Conservation (phyloP, 2,888 invertebrate genomes). For the Rhabditophanes sp. region DNA sequence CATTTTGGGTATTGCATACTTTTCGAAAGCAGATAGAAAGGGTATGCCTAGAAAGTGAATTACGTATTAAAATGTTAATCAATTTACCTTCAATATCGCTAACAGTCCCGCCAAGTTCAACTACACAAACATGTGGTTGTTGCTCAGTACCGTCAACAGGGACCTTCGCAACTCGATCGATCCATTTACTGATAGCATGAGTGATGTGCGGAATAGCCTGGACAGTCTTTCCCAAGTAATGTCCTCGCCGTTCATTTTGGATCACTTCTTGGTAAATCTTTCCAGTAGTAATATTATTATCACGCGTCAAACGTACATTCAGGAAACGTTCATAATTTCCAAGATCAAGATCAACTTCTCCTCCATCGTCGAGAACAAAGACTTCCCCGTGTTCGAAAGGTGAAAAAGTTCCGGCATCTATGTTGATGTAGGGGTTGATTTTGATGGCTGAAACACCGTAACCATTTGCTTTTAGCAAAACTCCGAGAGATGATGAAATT, state of each 20-base stretch:
- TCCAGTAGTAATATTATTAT: slow-evolving; percentile 97
- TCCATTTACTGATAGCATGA: slow-evolving; percentile 74
- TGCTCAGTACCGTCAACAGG: slow-evolving; percentile 53
- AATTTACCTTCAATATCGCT: slow-evolving; percentile 99
- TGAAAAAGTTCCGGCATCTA: slow-evolving; percentile 96
- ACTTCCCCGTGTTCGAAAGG: slow-evolving; percentile 96
- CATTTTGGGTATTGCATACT: slow-evolving; percentile 2
- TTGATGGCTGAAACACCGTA: slow-evolving; percentile 93
- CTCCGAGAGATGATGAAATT: slow-evolving; percentile 61
- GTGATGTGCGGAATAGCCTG: slow-evolving; percentile 97
- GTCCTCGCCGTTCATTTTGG: slow-evolving; percentile 75
- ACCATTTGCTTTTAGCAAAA: slow-evolving; percentile 80
- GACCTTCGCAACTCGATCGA: slow-evolving; percentile 63
- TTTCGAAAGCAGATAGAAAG: slow-evolving; percentile 3
- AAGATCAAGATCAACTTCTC: slow-evolving; percentile 95
- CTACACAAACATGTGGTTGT: slow-evolving; percentile 52
- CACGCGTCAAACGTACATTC: slow-evolving; percentile 68
- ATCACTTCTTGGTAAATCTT: slow-evolving; percentile 72
- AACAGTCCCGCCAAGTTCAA: slow-evolving; percentile 71
- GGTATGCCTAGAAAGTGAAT: too few relatives aligned
- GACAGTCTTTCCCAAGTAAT: slow-evolving; percentile 94
- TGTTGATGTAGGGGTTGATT: slow-evolving; percentile 98
- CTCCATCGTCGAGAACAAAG: slow-evolving; percentile 92
- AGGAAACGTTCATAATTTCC: slow-evolving; percentile 97
- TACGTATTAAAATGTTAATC: too few relatives aligned